These are phyloP conservation scores for Acropora tenuis DNA, from an alignment of 64 coral and sea anemone species.

Conservation along the genomic window DNA sequence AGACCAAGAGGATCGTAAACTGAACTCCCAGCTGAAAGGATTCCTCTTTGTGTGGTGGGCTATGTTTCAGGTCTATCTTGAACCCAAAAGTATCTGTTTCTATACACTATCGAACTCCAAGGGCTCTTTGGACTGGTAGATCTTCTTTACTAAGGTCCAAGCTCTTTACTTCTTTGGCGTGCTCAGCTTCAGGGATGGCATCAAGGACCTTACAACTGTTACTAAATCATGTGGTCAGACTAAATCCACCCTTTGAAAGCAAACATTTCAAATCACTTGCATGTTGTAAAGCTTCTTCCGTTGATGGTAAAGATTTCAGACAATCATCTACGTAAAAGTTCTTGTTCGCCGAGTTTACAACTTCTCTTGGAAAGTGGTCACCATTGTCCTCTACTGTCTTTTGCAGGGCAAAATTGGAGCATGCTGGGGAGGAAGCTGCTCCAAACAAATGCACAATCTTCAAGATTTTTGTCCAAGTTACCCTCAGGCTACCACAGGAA, in stretches of 20 bases:
- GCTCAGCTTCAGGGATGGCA: neutral
- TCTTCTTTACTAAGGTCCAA: neutral
- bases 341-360: too few relatives aligned
- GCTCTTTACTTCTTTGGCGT: neutral
- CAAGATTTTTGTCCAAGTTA: neutral
- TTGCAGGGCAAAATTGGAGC: too few relatives aligned
- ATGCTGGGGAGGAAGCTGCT: too few relatives aligned
- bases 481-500: conserved; percentile 20
- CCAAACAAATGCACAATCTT: conserved; percentile 37
- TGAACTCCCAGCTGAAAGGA: too few relatives aligned
- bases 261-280: neutral
- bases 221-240: conserved; percentile 2
- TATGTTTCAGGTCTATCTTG: too few relatives aligned
- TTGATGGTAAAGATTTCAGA: too few relatives aligned
- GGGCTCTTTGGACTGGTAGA: neutral
- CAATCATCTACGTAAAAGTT: neutral
- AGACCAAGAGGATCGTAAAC: too few relatives aligned
- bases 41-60: too few relatives aligned
- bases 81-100: too few relatives aligned
- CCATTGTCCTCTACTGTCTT: too few relatives aligned
- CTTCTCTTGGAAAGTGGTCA: too few relatives aligned
- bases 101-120: too few relatives aligned
- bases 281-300: neutral
- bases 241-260: conserved; percentile 2
- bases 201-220: neutral